Conservation (phyloP, 2,113 vertebrate species). For the Climacteris rufus region DNA sequence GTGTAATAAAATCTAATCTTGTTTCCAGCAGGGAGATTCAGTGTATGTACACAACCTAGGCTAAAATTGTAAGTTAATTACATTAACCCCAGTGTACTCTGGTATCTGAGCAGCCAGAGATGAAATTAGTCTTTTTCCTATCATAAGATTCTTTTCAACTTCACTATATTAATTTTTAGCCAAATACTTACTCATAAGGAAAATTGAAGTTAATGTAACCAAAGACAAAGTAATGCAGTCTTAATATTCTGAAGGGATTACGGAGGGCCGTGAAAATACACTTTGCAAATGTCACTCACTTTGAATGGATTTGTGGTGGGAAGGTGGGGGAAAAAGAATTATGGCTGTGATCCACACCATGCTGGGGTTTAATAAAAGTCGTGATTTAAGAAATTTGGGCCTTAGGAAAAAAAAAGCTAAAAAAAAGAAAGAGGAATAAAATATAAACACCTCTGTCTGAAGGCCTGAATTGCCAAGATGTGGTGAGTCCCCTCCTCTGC, state of each 20-base stretch:
- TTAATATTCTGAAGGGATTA: constrained; percentile 82
- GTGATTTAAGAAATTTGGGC: constrained; percentile 11
- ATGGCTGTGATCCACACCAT: neutral
- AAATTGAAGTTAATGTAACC: constrained; percentile 81
- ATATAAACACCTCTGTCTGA: neutral
- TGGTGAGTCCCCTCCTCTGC: neutral
- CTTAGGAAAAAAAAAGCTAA: neutral
- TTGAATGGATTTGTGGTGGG: constrained; percentile 68
- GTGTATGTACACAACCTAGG: constrained; percentile 79
- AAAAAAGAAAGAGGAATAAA: neutral
- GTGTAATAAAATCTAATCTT: constrained; percentile 80
- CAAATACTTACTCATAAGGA: constrained; percentile 82
- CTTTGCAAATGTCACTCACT: constrained; percentile 76
- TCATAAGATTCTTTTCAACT: constrained; percentile 78
- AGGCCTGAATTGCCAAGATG: neutral
- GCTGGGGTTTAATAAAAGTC: constrained; percentile 51
- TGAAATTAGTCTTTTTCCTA: constrained; percentile 78
- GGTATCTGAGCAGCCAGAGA: constrained; percentile 75
- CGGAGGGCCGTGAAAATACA: constrained; percentile 62
- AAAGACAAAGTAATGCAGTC: constrained; percentile 75
- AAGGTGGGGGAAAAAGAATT: constrained; percentile 38
- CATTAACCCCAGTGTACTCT: constrained; percentile 76
- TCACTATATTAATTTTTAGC: constrained; percentile 82
- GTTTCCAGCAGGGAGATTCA: constrained; percentile 77
- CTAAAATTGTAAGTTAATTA: constrained; percentile 80